A percentile compares a stretch with the other conserved stretches of the same genome.
phyloP scores from a whole-genome alignment of 2,113 vertebrate species.

The Psittacara wagleri region DNA sequence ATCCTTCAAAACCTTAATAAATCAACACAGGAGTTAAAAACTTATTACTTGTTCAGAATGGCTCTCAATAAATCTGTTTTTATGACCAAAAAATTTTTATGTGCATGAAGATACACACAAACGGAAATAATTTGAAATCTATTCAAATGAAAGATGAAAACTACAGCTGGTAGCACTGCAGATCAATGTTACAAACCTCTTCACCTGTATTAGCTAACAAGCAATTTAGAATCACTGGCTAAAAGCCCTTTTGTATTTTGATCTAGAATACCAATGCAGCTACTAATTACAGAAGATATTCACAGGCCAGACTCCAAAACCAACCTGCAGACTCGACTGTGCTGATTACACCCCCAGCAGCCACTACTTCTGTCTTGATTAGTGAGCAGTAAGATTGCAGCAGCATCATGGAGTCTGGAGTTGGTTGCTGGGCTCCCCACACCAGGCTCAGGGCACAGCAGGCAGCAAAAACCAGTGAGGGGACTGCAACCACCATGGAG shows the following conservation, averaged over 20 bases:
- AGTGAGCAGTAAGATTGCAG: neutral
- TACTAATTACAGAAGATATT: neutral
- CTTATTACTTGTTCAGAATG: neutral
- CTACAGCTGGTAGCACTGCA: neutral
- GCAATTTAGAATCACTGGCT: neutral
- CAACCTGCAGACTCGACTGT: neutral
- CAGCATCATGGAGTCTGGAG: neutral
- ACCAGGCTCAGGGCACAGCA: neutral
- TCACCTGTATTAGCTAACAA: neutral
- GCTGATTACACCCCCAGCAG: neutral
- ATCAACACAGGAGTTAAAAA: neutral
- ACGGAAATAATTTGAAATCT: neutral
- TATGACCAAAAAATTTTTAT: neutral
- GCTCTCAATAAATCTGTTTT: neutral
- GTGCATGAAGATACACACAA: neutral
- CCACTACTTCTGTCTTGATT: neutral
- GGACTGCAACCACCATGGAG: neutral
- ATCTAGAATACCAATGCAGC: slow-evolving; percentile 2
- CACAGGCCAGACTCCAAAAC: neutral
- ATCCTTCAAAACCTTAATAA: neutral
- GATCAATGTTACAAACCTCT: slow-evolving; percentile 8
- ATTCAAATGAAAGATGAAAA: neutral
- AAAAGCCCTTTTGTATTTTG: neutral
- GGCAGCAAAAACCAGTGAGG: neutral
- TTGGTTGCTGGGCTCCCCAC: neutral